Evolutionary conservation across 1,140 invertebrate genomes (phyloP).

Genomic region (Scylla paramamosain): DNA sequence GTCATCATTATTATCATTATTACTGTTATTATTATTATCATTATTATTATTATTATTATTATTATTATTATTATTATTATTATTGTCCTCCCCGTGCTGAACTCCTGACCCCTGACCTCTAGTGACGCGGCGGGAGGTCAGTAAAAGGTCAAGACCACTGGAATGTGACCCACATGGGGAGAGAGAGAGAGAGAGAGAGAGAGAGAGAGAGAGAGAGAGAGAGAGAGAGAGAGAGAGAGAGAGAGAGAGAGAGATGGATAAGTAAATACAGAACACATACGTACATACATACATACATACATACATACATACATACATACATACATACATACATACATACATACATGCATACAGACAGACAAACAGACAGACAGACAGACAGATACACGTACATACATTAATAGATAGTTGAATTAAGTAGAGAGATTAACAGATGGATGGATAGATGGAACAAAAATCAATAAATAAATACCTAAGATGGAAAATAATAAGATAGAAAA

Average conservation of each 20-base stretch:
- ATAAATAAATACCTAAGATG: no score
- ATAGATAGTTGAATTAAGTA: no score
- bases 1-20: neutral
- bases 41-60: conserved; percentile 31
- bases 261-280: neutral
- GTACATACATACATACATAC: neutral
- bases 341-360: neutral
- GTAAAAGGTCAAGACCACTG: neutral
- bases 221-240: conserved; percentile 25
- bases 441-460: no score
- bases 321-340: neutral
- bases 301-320: neutral
- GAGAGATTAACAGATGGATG: no score
- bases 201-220: no score
- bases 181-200: no score
- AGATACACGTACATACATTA: no score
- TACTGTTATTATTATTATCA: conserved; percentile 10
- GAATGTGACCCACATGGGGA: neutral
- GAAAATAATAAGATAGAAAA: no score
- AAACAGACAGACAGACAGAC: neutral
- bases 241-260: conserved; percentile 28
- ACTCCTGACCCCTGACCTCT: neutral
- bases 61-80: conserved; percentile 38
- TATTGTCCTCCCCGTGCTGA: neutral
- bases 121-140: neutral